Percentiles rank a stretch among this genome's conserved stretches.
These are phyloP conservation scores for Octodon degus DNA, from an alignment of 2,113 vertebrate species.

Conservation along the genomic window DNA sequence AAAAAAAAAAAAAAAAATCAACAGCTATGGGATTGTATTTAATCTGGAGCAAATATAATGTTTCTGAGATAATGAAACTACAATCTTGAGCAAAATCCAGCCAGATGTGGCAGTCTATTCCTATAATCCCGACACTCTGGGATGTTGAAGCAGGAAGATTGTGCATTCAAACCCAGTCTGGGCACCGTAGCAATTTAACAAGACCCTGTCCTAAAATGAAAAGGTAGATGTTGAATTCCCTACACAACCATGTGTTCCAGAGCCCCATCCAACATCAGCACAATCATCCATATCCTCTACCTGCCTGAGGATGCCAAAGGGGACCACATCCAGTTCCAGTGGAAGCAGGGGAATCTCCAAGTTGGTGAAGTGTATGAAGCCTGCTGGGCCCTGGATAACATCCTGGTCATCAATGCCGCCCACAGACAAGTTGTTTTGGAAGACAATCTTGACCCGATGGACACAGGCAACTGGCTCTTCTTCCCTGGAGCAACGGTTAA, in stretches of 20 bases:
- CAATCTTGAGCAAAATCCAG: background rate
- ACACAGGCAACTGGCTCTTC: constrained; percentile 99
- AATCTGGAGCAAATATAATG: background rate
- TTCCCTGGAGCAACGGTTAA: constrained; percentile 98
- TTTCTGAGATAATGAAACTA: constrained; percentile 26
- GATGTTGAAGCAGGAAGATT: background rate
- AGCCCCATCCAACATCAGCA: constrained; percentile 95
- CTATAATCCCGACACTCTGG: background rate
- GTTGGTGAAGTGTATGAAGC: constrained; percentile 95
- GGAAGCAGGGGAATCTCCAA: constrained; percentile 92
- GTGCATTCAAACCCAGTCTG: background rate
- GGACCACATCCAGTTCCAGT: constrained; percentile 92
- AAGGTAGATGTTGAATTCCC: background rate
- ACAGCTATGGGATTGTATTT: background rate
- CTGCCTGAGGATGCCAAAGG: constrained; percentile 91
- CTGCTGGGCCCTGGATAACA: constrained; percentile 97
- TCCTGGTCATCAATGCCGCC: constrained; percentile 94
- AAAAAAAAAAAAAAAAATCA: background rate
- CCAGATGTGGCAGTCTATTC: background rate
- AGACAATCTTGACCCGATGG: constrained; percentile 95
- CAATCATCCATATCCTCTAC: constrained; percentile 95
- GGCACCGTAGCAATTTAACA: background rate
- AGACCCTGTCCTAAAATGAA: background rate
- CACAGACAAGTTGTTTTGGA: constrained; percentile 93
- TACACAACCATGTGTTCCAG: constrained; percentile 82